phyloP scores from a whole-genome alignment of 2,888 invertebrate genomes.

The Cecidostiba fungosa region DNA sequence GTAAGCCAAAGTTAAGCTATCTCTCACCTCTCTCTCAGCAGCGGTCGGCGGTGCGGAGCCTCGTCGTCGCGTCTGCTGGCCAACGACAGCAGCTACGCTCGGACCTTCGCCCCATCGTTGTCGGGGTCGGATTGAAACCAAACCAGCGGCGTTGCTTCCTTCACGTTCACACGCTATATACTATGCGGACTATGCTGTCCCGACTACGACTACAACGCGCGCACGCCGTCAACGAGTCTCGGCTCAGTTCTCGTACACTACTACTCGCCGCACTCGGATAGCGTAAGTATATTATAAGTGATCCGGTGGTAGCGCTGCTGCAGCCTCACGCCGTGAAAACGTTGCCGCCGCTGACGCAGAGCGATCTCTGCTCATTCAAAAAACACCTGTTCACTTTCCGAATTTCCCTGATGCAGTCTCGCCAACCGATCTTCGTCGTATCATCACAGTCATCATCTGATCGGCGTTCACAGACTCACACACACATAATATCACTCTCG shows the following conservation, averaged over 20 bases:
- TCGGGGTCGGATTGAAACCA: background rate
- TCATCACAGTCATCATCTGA: too few species aligned
- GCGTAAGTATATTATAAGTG: too few species aligned
- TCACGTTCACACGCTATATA: too few species aligned
- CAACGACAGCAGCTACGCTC: background rate
- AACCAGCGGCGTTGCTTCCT: background rate
- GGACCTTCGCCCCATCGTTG: constrained; percentile 14
- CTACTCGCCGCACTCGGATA: too few species aligned
- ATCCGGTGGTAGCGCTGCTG: background rate
- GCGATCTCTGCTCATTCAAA: constrained; percentile 82
- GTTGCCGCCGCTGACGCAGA: background rate
- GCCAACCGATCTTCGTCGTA: constrained; percentile 78
- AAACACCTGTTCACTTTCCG: constrained; percentile 89
- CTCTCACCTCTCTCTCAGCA: constrained; percentile 36
- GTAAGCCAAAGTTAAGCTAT: too few species aligned
- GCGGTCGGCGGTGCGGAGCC: background rate
- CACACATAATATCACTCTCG: too few species aligned
- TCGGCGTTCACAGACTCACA: too few species aligned
- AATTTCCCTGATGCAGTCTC: constrained; percentile 86
- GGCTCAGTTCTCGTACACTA: too few species aligned
- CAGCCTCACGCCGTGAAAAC: background rate
- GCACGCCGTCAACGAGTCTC: background rate
- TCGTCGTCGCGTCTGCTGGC: constrained; percentile 34
- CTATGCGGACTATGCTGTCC: background rate
- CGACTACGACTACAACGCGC: background rate